Evolutionary conservation across 2,888 invertebrate species (phyloP).

Genomic region (Leptodirus hochenwartii): DNA sequence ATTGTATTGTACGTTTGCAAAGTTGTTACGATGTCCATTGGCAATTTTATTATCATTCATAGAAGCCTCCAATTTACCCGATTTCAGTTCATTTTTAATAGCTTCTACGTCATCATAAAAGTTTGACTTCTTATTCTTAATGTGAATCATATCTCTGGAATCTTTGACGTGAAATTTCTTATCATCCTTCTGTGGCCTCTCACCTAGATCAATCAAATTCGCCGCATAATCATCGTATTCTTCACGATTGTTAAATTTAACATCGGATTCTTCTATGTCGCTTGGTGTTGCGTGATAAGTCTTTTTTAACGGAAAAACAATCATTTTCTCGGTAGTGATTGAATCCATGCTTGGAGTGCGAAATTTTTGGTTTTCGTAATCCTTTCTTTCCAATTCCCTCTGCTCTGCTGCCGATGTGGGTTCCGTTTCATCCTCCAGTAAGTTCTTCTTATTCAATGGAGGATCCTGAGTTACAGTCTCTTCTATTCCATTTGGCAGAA

Average conservation of each 20-base stretch:
- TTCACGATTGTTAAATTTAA: no score
- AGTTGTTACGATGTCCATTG: no score
- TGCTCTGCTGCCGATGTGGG: slow-evolving; percentile 18
- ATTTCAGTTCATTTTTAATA: slow-evolving; percentile 8
- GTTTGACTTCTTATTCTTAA: slow-evolving; percentile 4
- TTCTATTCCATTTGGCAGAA: slow-evolving; percentile 1
- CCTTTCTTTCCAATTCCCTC: slow-evolving; percentile 13
- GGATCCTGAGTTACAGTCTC: neutral
- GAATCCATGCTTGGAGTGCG: slow-evolving; percentile 10
- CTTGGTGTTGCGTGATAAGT: no score
- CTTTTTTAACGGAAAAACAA: slow-evolving; percentile 13
- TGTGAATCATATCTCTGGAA: slow-evolving; percentile 14
- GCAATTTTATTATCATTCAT: slow-evolving; percentile 4
- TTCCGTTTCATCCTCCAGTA: slow-evolving; percentile 16
- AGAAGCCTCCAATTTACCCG: slow-evolving; percentile 8
- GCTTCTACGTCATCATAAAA: slow-evolving; percentile 8
- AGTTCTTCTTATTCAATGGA: slow-evolving; percentile 9
- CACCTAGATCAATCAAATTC: slow-evolving; percentile 6
- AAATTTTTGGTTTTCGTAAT: slow-evolving; percentile 8
- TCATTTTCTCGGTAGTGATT: slow-evolving; percentile 11
- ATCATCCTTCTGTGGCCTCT: no score
- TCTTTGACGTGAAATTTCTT: slow-evolving; percentile 13
- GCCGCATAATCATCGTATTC: slow-evolving; percentile 5
- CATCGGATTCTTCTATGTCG: no score
- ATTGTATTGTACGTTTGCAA: no score